These are phyloP conservation scores for Pterocles orientalis DNA, from an alignment of 2,113 vertebrate species.

Conservation along the genomic window DNA sequence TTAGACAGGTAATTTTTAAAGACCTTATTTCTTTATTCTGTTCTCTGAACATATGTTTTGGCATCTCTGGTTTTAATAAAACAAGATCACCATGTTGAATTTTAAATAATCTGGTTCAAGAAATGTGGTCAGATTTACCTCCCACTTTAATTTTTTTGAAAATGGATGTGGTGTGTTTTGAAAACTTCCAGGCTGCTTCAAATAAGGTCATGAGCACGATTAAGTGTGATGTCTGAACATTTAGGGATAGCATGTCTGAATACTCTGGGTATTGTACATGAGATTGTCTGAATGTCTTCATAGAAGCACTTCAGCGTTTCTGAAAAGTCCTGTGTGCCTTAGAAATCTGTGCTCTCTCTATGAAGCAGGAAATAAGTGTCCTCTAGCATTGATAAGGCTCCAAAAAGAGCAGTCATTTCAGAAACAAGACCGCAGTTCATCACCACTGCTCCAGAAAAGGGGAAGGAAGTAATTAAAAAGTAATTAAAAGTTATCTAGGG, in stretches of 20 bases:
- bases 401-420: not conserved
- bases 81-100: not conserved
- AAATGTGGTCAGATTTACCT: not conserved
- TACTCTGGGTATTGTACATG: not conserved
- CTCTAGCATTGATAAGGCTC: not conserved
- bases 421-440: not conserved
- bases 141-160: not conserved
- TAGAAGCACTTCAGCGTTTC: not conserved
- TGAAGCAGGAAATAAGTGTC: not conserved
- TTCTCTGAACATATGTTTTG: not conserved
- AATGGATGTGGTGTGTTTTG: not conserved
- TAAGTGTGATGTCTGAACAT: not conserved
- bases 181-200: not conserved
- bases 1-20: not conserved
- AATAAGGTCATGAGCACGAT: not conserved
- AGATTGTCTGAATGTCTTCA: not conserved
- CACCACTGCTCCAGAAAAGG: not conserved
- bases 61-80: not conserved
- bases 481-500: not conserved
- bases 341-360: not conserved
- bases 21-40: not conserved
- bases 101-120: not conserved
- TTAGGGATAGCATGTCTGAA: not conserved
- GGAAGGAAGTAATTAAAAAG: not conserved
- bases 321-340: not conserved